Conservation (phyloP, 2,113 vertebrate species). For the Strix uralensis region DNA sequence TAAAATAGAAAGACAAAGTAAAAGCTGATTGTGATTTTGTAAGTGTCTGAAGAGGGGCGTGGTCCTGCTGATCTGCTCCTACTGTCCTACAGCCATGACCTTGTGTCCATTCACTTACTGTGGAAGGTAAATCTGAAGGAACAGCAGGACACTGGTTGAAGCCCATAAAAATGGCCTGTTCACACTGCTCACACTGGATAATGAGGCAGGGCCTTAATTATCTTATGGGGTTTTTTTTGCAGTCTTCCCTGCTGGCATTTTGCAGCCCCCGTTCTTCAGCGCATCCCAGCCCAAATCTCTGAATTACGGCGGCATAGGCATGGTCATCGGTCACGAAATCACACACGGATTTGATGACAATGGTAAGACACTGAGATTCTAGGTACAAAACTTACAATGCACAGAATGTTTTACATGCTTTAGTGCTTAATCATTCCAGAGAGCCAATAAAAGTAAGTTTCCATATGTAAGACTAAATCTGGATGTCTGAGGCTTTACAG, state of each 20-base stretch:
- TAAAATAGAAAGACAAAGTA: background rate
- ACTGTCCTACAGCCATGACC: background rate
- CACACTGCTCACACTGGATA: accelerated
- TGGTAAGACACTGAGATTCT: conserved; percentile 70
- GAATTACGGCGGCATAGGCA: conserved; percentile 94
- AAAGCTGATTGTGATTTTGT: background rate
- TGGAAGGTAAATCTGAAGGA: background rate
- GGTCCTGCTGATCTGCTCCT: background rate
- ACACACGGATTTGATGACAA: conserved; percentile 97
- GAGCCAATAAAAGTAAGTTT: background rate
- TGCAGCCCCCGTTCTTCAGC: conserved; percentile 95
- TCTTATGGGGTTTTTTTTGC: background rate
- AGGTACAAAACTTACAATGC: accelerated
- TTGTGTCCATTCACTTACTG: accelerated
- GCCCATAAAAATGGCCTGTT: background rate
- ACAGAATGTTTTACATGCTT: accelerated
- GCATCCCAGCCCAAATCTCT: conserved; percentile 87
- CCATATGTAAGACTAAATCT: accelerated
- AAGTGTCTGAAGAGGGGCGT: background rate
- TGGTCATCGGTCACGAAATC: conserved; percentile 98
- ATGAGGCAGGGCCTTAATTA: background rate
- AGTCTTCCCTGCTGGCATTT: conserved; percentile 96
- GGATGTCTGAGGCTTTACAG: background rate
- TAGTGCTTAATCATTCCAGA: background rate
- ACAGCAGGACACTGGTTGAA: background rate